Evolutionary conservation across 2,888 invertebrate species (phyloP).

Genomic region (Cylindroiulus punctatus): DNA sequence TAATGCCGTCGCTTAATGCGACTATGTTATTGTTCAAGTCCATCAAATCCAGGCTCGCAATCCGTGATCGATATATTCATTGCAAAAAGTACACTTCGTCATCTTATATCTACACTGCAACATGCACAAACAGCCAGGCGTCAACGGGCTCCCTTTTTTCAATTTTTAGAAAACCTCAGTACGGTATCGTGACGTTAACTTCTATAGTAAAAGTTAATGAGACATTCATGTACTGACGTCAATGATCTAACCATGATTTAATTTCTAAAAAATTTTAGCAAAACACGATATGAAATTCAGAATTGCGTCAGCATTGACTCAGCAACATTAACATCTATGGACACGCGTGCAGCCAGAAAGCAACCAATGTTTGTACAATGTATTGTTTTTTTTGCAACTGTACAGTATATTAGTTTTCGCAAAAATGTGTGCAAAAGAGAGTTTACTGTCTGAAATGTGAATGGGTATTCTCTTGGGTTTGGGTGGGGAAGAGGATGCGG

Average conservation of each 20-base stretch:
- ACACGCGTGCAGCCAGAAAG: neutral
- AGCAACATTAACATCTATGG: neutral
- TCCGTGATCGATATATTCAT: neutral
- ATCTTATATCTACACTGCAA: neutral
- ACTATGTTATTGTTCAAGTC: neutral
- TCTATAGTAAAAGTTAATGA: too few relatives aligned
- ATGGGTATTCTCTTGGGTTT: neutral
- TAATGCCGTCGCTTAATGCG: neutral
- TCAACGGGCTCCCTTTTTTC: neutral
- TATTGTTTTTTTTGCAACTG: neutral
- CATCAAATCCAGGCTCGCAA: neutral
- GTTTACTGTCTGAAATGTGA: neutral
- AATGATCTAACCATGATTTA: too few relatives aligned
- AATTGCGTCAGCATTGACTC: too few relatives aligned
- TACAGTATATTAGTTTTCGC: neutral
- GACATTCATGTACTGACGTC: too few relatives aligned
- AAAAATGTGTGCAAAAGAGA: neutral
- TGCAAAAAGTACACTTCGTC: neutral
- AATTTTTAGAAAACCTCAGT: neutral
- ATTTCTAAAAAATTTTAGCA: too few relatives aligned
- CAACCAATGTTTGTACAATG: too few relatives aligned
- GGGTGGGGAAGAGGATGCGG: conserved; percentile 7
- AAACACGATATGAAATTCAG: too few relatives aligned
- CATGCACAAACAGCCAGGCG: neutral
- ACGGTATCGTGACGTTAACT: too few relatives aligned